A percentile compares a stretch with the other conserved stretches of the same genome.
phyloP scores from a whole-genome alignment of 2,888 invertebrate species.

The Boloria euphrosyne region DNA sequence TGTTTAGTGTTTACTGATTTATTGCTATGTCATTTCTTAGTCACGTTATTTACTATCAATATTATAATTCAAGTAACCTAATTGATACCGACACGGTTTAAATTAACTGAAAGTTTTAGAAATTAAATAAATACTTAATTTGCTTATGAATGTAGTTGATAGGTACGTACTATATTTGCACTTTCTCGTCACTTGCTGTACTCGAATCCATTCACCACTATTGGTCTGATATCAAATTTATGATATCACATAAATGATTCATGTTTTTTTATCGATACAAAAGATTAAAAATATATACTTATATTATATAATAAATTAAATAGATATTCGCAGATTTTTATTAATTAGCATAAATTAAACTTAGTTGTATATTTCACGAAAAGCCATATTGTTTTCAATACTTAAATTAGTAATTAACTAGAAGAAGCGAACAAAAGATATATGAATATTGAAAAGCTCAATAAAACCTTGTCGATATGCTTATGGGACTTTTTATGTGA shows the following conservation, averaged over 20 bases:
- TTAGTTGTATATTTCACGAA: neutral
- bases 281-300: too few relatives aligned
- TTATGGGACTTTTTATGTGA: conserved; percentile 66
- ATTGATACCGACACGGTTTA: too few relatives aligned
- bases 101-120: conserved; percentile 2
- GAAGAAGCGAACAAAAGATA: conserved; percentile 58
- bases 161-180: conserved; percentile 19
- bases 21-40: neutral
- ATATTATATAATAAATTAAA: too few relatives aligned
- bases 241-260: too few relatives aligned
- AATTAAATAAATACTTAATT: conserved; percentile 5
- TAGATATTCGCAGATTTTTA: too few relatives aligned
- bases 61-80: neutral
- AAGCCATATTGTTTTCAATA: neutral
- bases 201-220: too few relatives aligned
- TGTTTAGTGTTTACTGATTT: neutral
- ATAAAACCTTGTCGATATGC: conserved; percentile 58
- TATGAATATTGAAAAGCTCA: conserved; percentile 65
- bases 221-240: too few relatives aligned
- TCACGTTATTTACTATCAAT: neutral
- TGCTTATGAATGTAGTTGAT: conserved; percentile 14
- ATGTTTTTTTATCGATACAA: too few relatives aligned
- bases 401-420: conserved; percentile 59
- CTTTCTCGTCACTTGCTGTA: conserved; percentile 20
- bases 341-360: too few relatives aligned